Base-by-base conservation (phyloP, 2,797 vertebrate species). In the Onychomys arenicola region DNA sequence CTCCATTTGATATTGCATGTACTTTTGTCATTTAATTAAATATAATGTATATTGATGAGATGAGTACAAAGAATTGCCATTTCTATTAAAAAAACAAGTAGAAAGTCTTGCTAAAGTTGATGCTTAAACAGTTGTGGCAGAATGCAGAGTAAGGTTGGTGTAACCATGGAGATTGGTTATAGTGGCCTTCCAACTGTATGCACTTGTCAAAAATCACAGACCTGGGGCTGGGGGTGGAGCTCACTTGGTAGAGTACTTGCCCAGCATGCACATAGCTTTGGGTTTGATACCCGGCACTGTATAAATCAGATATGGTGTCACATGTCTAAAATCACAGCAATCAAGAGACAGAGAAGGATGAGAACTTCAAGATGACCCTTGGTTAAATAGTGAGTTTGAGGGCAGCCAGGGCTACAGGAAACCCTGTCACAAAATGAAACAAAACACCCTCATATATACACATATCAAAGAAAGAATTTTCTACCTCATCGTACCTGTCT, bases 51-150 rank as follows among this genome's bases (percentile, higher is more conserved):
- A 67, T 5, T 29, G 59, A 93, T 92, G 55, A 84, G 65, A 19
- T 65, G 57, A 71, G 6, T 59, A 59, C 23, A 37, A 65, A 77
- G 85, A 21, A 40, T 25, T 65, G 52, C 49, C 69, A 12, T 52
- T 90, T 77, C 83, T 49, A 23, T 80, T 9, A 52, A 73, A 89
- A 91, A 86, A 80, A 40, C 63, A 55, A 69, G 76, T 87, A 83
- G 57, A 90, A 81, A 75, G 61, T 37, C 80, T 69, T 93, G 88
- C n/a, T 78, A 73, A 93, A 94, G 61, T n/a, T 3, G 29, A 67
- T 67, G 57, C 16, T 65, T 84, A 63, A 34, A n/a, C 19, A 52
- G 21, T 55, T 52, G 76, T 34, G 46, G 76, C 29, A 52, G 21
- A 27, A 19, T 29, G 3, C 14, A 25, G 43, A 32, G 16, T 49